Evolutionary conservation across 92 coral and sea anemone species (phyloP).

Genomic region (Siderastrea radians): DNA sequence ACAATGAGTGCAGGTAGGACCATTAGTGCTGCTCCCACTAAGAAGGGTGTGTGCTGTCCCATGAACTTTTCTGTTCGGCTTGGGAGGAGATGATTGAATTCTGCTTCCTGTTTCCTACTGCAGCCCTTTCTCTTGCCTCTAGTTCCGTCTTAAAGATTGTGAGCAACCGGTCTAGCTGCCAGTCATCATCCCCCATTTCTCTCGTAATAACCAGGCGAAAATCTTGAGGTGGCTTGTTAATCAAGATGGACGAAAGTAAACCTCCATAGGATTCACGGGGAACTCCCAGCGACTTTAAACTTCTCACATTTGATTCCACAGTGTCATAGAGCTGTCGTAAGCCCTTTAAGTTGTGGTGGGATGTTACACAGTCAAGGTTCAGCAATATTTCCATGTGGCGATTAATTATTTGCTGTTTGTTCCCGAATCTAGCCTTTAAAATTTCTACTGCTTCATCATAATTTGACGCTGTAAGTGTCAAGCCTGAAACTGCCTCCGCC

Average conservation of each 20-base stretch:
- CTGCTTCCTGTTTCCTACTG: neutral
- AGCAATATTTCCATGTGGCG: constrained; percentile 33
- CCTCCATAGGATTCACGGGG: too few species aligned
- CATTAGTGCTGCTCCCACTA: neutral
- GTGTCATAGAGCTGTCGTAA: constrained; percentile 49
- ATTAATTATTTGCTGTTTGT: neutral
- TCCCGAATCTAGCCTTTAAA: constrained; percentile 19
- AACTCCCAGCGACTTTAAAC: too few species aligned
- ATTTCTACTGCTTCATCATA: constrained; percentile 53
- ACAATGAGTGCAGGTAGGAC: constrained; percentile 52
- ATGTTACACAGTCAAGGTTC: neutral
- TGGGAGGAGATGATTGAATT: neutral
- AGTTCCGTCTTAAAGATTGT: constrained; percentile 34
- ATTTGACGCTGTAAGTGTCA: too few species aligned
- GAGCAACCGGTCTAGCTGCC: too few species aligned
- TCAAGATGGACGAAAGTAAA: too few species aligned
- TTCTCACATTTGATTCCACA: constrained; percentile 31
- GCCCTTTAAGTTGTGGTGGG: constrained; percentile 1
- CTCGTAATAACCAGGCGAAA: constrained; percentile 33
- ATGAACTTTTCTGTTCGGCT: neutral
- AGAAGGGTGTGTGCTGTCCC: neutral
- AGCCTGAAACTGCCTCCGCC: too few species aligned
- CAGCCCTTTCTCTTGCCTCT: constrained; percentile 61
- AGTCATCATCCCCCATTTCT: constrained; percentile 46
- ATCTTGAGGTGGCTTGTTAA: constrained; percentile 22